Conservation (phyloP, 2,797 vertebrate genomes). For the Margarornis squamiger region DNA sequence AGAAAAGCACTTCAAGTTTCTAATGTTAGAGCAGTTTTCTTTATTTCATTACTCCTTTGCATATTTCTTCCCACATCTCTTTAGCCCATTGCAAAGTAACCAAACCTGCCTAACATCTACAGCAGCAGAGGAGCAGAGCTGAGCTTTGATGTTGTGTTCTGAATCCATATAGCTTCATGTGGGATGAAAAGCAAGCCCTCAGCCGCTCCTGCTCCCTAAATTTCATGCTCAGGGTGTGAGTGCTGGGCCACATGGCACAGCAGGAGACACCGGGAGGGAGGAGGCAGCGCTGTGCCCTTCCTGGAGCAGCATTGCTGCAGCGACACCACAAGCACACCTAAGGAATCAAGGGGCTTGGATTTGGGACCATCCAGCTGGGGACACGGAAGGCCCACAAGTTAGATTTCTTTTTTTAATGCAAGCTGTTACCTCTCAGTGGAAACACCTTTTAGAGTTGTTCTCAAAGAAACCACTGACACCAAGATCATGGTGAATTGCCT, state of each 20-base stretch:
- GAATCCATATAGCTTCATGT: rapidly evolving
- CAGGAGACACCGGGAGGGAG: not conserved
- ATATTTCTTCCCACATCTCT: not conserved
- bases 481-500: not conserved
- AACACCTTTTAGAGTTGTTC: not conserved
- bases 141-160: not conserved
- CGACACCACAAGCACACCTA: rapidly evolving
- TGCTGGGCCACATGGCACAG: rapidly evolving
- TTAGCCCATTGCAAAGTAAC: not conserved
- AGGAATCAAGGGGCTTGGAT: not conserved
- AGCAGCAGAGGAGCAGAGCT: not conserved
- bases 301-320: not conserved
- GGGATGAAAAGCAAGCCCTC: not conserved
- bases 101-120: not conserved
- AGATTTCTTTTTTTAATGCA: not conserved
- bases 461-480: not conserved
- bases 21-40: not conserved
- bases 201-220: not conserved
- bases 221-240: not conserved
- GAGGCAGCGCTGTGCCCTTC: rapidly evolving
- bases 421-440: not conserved
- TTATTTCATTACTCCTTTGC: not conserved
- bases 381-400: not conserved
- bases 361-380: not conserved
- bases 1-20: not conserved